Percentiles rank a stretch among this genome's conserved stretches.
Conservation (phyloP, 2,113 vertebrate species). For the Sylvia atricapilla region DNA sequence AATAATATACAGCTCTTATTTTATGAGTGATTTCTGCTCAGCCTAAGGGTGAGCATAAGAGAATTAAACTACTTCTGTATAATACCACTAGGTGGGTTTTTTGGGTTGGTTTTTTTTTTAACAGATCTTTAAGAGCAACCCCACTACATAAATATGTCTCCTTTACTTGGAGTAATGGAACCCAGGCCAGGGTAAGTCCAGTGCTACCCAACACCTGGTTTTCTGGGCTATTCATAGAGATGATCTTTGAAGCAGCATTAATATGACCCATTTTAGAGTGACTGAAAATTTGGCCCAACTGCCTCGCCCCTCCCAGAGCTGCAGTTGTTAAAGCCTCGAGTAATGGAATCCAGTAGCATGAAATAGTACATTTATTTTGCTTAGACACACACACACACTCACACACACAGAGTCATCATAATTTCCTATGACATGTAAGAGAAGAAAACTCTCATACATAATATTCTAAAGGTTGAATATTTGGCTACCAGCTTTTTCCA, state of each 20-base stretch:
- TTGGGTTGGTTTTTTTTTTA: background rate
- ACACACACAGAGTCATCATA: background rate
- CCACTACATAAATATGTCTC: slow-evolving; percentile 7
- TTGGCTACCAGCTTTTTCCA: slow-evolving; percentile 58
- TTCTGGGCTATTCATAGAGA: slow-evolving; percentile 15
- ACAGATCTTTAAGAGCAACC: slow-evolving; percentile 4
- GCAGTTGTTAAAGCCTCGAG: slow-evolving; percentile 10
- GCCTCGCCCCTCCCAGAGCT: background rate
- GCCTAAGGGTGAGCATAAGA: background rate
- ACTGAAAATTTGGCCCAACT: slow-evolving; percentile 33
- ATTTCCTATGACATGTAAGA: slow-evolving; percentile 66
- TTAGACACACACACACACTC: background rate
- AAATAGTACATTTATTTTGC: slow-evolving; percentile 35
- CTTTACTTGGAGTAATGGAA: slow-evolving; percentile 19
- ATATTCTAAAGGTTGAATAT: slow-evolving; percentile 64
- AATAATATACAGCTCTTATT: background rate
- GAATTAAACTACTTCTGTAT: background rate
- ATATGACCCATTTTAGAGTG: slow-evolving; percentile 24
- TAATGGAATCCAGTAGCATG: slow-evolving; percentile 49
- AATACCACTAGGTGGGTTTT: background rate
- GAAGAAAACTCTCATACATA: slow-evolving; percentile 51
- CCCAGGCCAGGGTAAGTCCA: background rate
- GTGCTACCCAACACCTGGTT: background rate
- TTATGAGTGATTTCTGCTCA: background rate
- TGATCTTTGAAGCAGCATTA: slow-evolving; percentile 46